Conservation (phyloP, 2,797 vertebrate genomes). For the Chrosomus eos region DNA sequence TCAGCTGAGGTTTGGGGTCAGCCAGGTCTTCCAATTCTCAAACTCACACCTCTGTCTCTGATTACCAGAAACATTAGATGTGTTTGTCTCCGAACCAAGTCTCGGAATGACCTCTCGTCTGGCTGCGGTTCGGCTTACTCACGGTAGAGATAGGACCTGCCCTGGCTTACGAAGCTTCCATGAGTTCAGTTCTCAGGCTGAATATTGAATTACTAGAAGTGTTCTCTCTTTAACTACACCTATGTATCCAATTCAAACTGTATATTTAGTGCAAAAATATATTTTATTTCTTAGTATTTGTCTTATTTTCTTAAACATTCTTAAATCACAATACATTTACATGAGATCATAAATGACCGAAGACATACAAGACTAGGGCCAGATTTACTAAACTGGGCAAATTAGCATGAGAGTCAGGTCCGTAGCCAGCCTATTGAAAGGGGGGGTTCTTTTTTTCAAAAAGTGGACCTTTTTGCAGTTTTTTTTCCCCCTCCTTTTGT, state of each 20-base stretch:
- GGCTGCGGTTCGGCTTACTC: constrained; percentile 43
- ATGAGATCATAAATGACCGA: background rate
- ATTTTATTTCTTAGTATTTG: background rate
- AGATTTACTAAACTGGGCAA: background rate
- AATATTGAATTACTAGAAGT: constrained; percentile 4
- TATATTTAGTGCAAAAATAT: background rate
- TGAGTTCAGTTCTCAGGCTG: background rate
- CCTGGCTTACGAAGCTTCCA: constrained; percentile 17
- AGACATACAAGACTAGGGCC: too few species aligned
- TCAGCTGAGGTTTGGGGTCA: constrained; percentile 51
- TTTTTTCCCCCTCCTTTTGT: too few species aligned
- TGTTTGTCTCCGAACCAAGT: constrained; percentile 35
- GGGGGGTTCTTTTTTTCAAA: too few species aligned
- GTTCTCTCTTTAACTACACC: background rate
- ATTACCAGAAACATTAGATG: constrained; percentile 50
- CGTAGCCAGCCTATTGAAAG: too few species aligned
- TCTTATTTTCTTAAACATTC: background rate
- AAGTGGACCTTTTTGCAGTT: too few species aligned
- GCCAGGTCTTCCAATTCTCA: constrained; percentile 43
- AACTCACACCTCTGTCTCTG: constrained; percentile 39
- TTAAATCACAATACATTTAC: background rate
- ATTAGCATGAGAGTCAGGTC: background rate
- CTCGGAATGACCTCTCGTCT: constrained; percentile 40
- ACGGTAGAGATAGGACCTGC: constrained; percentile 25
- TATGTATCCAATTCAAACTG: background rate